Percentiles rank a stretch among this genome's conserved stretches.
Conservation (phyloP, 2,113 vertebrate species). For the Zonotrichia leucophrys region DNA sequence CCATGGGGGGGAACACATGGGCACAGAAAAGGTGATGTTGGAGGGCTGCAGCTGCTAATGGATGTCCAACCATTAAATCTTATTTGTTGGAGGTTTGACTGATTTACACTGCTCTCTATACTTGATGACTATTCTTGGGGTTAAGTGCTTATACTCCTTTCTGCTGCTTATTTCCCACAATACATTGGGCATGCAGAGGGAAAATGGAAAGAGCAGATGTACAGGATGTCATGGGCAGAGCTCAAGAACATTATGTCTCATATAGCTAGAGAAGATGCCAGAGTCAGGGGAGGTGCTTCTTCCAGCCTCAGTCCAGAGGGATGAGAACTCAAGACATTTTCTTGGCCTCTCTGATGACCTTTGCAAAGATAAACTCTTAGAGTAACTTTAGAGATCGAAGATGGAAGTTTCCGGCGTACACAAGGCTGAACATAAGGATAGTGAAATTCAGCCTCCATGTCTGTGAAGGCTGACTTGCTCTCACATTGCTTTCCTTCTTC, state of each 20-base stretch:
- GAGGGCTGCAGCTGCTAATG: neutral
- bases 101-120: neutral
- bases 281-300: neutral
- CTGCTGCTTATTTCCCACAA: neutral
- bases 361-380: neutral
- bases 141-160: neutral
- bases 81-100: neutral
- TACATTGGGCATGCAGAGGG: neutral
- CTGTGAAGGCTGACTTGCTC: neutral
- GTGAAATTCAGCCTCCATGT: neutral
- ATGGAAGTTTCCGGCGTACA: neutral
- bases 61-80: neutral
- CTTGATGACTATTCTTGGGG: neutral
- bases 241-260: neutral
- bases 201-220: neutral
- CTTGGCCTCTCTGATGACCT: neutral
- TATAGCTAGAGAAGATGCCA: neutral
- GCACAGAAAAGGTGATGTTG: accelerated
- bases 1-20: neutral
- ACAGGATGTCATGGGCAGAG: neutral
- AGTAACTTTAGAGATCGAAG: neutral
- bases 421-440: neutral
- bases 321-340: neutral
- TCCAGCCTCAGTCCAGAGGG: neutral
- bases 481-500: neutral